A percentile compares a stretch with the other conserved stretches of the same genome.
phyloP scores from a whole-genome alignment of 2,888 invertebrate species.

The Ischnura elegans region DNA sequence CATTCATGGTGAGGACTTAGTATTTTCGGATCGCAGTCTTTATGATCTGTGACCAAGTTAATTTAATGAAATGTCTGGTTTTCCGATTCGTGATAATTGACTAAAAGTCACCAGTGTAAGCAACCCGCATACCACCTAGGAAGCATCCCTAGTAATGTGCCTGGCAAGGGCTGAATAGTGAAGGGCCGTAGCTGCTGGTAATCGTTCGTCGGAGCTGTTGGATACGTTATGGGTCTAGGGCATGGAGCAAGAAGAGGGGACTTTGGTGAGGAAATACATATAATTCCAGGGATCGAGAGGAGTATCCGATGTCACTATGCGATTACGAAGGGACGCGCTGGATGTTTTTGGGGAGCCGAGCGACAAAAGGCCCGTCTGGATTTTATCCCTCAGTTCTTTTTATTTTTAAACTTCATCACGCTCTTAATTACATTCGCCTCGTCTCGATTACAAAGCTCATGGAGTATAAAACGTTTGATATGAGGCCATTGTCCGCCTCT shows the following conservation, averaged over 20 bases:
- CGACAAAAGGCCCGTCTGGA: neutral
- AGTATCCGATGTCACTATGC: slow-evolving; percentile 63
- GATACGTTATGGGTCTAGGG: neutral
- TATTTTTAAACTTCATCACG: slow-evolving; percentile 54
- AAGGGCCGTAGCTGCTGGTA: neutral
- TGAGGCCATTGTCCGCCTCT: slow-evolving; percentile 36
- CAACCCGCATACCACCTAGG: neutral
- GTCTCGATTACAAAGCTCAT: slow-evolving; percentile 63
- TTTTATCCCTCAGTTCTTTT: too few species aligned
- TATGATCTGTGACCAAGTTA: too few species aligned
- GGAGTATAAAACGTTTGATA: slow-evolving; percentile 64
- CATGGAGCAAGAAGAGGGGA: neutral
- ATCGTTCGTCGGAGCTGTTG: neutral
- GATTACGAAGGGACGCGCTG: slow-evolving; percentile 29
- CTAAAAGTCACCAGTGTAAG: too few species aligned
- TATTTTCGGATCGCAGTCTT: too few species aligned
- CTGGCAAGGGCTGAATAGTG: neutral
- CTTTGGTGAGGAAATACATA: slow-evolving; percentile 26
- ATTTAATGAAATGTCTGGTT: too few species aligned
- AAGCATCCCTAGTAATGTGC: neutral
- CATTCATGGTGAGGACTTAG: too few species aligned
- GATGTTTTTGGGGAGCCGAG: neutral
- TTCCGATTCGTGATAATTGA: too few species aligned
- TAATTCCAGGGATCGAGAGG: slow-evolving; percentile 58
- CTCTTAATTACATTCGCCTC: slow-evolving; percentile 62